A percentile compares a stretch with the other conserved stretches of the same genome.
phyloP scores from a whole-genome alignment of 2,113 vertebrate species.

The Ornithorhynchus anatinus region DNA sequence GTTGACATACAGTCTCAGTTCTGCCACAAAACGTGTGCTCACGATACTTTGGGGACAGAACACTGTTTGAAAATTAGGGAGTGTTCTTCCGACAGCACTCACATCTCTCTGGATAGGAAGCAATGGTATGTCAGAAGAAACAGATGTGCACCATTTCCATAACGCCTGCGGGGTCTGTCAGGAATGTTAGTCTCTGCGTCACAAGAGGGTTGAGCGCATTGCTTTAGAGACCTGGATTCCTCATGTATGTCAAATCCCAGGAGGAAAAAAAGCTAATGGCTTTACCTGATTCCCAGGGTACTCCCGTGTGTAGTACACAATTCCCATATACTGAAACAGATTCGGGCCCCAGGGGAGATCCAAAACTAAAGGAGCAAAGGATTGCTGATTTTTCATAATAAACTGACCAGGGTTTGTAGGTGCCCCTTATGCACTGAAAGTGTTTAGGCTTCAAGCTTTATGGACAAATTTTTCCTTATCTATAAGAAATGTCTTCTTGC shows the following conservation, averaged over 20 bases:
- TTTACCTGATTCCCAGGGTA: background rate
- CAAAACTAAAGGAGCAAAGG: background rate
- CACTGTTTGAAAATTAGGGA: no score
- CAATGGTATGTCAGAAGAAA: no score
- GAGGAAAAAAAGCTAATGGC: background rate
- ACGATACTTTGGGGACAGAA: no score
- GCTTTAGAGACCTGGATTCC: background rate
- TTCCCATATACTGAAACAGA: background rate
- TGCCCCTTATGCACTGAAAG: background rate
- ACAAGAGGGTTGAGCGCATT: no score
- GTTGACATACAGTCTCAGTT: no score
- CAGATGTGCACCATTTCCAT: no score
- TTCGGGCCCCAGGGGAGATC: background rate
- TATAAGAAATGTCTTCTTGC: background rate
- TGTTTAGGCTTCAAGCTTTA: background rate
- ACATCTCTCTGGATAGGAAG: no score
- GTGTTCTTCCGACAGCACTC: no score
- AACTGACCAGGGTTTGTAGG: background rate
- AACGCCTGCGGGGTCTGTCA: no score
- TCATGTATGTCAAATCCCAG: background rate
- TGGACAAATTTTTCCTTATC: background rate
- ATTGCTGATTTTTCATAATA: background rate
- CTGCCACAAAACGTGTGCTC: no score
- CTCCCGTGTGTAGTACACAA: background rate
- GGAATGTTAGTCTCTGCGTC: no score